Evolutionary conservation across 2,113 vertebrate species (phyloP).

Genomic region (Eira barbara): DNA sequence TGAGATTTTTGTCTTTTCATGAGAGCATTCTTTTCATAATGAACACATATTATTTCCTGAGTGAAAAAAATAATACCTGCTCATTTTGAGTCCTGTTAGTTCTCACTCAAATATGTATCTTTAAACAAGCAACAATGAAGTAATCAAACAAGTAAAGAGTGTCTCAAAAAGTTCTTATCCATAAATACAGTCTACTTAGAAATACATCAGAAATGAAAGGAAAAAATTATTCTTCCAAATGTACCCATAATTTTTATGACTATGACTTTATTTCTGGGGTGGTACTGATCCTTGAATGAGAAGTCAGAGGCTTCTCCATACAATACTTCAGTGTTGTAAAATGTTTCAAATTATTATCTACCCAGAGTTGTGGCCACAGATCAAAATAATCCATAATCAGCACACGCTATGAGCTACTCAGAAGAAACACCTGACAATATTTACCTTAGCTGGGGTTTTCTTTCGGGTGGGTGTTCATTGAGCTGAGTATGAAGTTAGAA

Average conservation of each 20-base stretch:
- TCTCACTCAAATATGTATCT: background rate
- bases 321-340: background rate
- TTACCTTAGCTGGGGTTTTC: background rate
- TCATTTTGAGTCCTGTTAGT: background rate
- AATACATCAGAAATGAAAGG: background rate
- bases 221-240: background rate
- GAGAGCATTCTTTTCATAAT: background rate
- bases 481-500: background rate
- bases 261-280: background rate
- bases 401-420: background rate
- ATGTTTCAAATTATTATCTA: background rate
- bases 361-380: background rate
- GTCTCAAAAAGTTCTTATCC: background rate
- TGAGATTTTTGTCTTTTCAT: background rate
- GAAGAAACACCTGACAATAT: background rate
- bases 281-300: background rate
- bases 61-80: background rate
- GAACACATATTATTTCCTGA: background rate
- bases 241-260: background rate
- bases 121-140: background rate
- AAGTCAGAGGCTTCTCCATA: background rate
- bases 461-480: fast-evolving
- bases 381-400: background rate
- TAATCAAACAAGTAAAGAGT: background rate
- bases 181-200: background rate